Evolutionary conservation across 1,140 invertebrate genomes (phyloP).

Genomic region (Zaprionus camerounensis): DNA sequence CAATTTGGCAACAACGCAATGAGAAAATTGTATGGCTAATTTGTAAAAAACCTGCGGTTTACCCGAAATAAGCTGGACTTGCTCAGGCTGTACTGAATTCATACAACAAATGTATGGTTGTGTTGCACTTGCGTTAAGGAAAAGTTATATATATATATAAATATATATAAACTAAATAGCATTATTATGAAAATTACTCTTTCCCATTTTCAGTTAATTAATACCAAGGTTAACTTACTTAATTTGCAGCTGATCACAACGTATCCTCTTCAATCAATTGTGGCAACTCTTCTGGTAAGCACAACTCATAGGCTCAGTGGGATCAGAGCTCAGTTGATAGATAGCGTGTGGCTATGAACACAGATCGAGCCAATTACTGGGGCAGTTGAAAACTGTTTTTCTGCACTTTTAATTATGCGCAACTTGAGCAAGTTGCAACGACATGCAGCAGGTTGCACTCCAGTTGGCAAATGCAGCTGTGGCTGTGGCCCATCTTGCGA

Average conservation of each 20-base stretch:
- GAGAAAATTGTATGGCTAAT: too few species aligned
- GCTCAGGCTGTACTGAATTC: too few species aligned
- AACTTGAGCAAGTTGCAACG: conserved; percentile 45
- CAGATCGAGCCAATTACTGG: conserved; percentile 59
- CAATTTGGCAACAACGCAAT: too few species aligned
- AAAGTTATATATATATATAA: too few species aligned
- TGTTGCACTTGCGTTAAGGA: too few species aligned
- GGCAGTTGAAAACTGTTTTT: conserved; percentile 41
- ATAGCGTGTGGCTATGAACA: conserved; percentile 12
- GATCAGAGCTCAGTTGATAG: conserved; percentile 32
- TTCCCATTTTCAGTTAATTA: background rate
- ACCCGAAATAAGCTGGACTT: too few species aligned
- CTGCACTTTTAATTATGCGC: conserved; percentile 70
- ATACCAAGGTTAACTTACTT: background rate
- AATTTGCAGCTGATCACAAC: background rate
- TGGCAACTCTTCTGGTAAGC: background rate
- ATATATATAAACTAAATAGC: background rate
- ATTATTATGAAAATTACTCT: background rate
- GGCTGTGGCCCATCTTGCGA: background rate
- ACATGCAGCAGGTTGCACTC: conserved; percentile 31
- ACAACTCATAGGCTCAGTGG: conserved; percentile 1
- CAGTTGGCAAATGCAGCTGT: conserved; percentile 34
- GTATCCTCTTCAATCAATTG: background rate
- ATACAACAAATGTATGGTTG: too few species aligned
- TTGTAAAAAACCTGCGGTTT: too few species aligned